Conservation (phyloP, 30 jellyfish, hydroid and myxozoan genomes). For the Nemopilema nomurai region DNA sequence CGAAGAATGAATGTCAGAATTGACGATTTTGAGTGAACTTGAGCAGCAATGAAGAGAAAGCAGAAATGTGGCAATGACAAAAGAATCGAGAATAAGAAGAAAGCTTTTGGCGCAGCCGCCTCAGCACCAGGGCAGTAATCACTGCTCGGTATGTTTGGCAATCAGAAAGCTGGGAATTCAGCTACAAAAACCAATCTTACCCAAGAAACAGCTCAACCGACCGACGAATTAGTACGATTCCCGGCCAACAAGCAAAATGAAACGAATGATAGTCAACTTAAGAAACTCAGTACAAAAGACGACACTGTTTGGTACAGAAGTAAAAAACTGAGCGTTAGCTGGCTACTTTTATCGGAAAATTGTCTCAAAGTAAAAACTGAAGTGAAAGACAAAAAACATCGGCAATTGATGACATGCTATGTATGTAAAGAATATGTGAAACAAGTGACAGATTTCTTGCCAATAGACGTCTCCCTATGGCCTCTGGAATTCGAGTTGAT, state of each 20-base stretch:
- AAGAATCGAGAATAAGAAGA: conserved; percentile 27
- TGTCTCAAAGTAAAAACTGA: conserved; percentile 58
- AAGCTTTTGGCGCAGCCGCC: conserved; percentile 50
- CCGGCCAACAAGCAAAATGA: conserved; percentile 22
- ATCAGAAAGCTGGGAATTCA: conserved; percentile 25
- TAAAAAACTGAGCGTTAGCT: conserved; percentile 25
- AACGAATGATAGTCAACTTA: conserved; percentile 27
- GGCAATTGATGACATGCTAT: conserved; percentile 69
- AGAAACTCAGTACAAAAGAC: conserved; percentile 14
- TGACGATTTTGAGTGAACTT: conserved; percentile 25
- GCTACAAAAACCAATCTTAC: conserved; percentile 10
- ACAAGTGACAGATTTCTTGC: conserved; percentile 24
- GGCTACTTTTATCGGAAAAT: conserved; percentile 58
- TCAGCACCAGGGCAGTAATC: conserved; percentile 61
- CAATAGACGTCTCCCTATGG: conserved; percentile 57
- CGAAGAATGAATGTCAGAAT: too few relatives aligned
- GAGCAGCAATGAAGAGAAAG: conserved; percentile 44
- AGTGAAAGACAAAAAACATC: conserved; percentile 59
- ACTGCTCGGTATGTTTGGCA: conserved; percentile 55
- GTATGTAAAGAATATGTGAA: conserved; percentile 39
- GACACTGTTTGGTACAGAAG: conserved; percentile 26
- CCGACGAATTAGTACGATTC: conserved; percentile 16
- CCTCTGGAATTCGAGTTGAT: conserved; percentile 54
- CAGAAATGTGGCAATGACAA: conserved; percentile 1
- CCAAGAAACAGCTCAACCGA: conserved; percentile 18